Conservation (phyloP, 2,797 vertebrate genomes). For the Geotrypetes seraphini region DNA sequence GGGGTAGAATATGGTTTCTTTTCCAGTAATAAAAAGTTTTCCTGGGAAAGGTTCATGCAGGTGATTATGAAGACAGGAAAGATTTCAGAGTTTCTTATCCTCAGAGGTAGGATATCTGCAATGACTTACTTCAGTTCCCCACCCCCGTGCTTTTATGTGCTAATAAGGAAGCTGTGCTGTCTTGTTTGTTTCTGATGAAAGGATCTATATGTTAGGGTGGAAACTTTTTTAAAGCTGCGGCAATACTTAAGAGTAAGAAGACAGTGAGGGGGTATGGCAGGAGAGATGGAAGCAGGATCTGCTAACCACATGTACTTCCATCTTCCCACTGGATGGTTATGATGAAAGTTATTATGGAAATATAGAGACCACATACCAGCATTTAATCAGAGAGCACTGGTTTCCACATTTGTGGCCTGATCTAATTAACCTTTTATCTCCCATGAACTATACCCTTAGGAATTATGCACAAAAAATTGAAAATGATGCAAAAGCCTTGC, state of each 20-base stretch:
- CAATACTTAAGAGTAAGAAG: conserved; percentile 25
- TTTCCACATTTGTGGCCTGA: conserved; percentile 23
- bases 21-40: too few species aligned
- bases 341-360: conserved; percentile 43
- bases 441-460: too few species aligned
- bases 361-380: conserved; percentile 28
- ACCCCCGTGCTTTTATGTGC: background rate
- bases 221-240: conserved; percentile 30
- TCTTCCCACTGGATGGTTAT: conserved; percentile 32
- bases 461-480: too few species aligned
- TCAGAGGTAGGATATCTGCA: background rate
- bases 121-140: rapidly evolving
- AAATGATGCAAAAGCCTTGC: too few species aligned
- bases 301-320: conserved; percentile 48
- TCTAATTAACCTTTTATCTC: too few species aligned
- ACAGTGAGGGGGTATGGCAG: conserved; percentile 37
- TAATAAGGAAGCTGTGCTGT: conserved; percentile 24
- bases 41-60: too few species aligned
- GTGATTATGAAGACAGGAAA: too few species aligned
- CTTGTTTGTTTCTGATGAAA: conserved; percentile 39
- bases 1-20: too few species aligned
- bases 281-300: conserved; percentile 43
- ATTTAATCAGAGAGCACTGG: conserved; percentile 37
- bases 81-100: background rate
- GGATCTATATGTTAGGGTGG: conserved; percentile 8